Base-by-base conservation (phyloP, 2,113 vertebrate genomes). In the Crotalus tigris region DNA sequence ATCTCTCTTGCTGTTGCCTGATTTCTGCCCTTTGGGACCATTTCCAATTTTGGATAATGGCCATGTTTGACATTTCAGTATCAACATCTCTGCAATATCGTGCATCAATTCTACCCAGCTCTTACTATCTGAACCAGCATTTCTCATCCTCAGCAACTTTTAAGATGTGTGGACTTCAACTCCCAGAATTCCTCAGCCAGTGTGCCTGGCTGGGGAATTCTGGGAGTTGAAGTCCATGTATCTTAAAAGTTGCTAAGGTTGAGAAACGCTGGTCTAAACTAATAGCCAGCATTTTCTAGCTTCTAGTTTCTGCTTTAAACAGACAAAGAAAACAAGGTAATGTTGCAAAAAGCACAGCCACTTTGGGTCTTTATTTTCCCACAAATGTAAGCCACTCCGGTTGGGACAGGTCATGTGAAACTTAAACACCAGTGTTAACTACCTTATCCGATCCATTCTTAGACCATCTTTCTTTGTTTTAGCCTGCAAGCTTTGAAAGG, bases 311-410 rank as follows among this genome's bases (percentile, higher is more conserved):
- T 19, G 46, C 49, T 53, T 53, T 29, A 54, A 61, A 15, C 44
- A 64, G 49, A 89, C 51, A 51, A 93, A 92, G 26, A 53, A 51
- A 53, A 90, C 46, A n/a, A 39, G 21, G 8, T 51, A 54, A 10
- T 15, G 7, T 29, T 39, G 5, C 57, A 90, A 51, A 90, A 24
- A 87, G 57, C 81, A 44, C 12, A 46, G 89, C 57, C 92, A 44
- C 44, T 81, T 59, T 33, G 64, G n/a, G 54, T 44, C n/a, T 93
- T 93, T 93, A 93, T 90, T 93, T 51, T 46, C 81, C 61, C 58
- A 54, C 57, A 87, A 44, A 64, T 53, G 19, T 24, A 90, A 93
- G 81, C 46, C 23, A 61, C 55, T 21, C 46, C 59, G 3, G 54
- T 51, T 92, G 29, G 29, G 46, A 12, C 46, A 54, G 55, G 10